phyloP scores from a whole-genome alignment of 2,113 vertebrate genomes.

The Scomber japonicus region DNA sequence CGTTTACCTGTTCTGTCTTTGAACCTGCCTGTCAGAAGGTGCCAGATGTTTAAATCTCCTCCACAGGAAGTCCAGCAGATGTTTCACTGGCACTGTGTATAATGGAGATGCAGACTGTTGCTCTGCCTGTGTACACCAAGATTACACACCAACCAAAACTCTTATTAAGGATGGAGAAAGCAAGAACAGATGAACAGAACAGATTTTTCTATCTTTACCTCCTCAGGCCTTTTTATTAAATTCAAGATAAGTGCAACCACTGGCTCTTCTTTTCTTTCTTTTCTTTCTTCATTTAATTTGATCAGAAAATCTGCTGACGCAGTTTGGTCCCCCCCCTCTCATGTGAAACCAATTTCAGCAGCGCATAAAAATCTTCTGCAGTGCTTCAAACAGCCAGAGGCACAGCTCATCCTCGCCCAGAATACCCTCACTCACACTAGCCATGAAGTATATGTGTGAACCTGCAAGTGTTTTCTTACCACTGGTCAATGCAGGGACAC shows the following conservation, averaged over 20 bases:
- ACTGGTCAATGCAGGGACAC: not conserved
- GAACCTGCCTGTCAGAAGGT: constrained; percentile 46
- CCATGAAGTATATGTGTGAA: not conserved
- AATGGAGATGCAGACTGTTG: constrained; percentile 17
- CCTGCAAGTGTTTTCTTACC: constrained; percentile 16
- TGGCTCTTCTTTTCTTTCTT: constrained; percentile 25
- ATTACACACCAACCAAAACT: constrained; percentile 36
- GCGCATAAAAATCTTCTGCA: constrained; percentile 61
- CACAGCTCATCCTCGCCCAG: constrained; percentile 50
- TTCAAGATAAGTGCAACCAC: constrained; percentile 60
- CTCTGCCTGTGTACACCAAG: constrained; percentile 34
- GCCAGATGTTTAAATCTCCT: constrained; percentile 70
- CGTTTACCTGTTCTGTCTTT: constrained; percentile 63
- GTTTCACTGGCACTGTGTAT: constrained; percentile 41
- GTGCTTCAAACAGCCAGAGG: constrained; percentile 53
- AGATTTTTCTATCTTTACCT: constrained; percentile 53
- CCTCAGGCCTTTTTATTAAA: constrained; percentile 64
- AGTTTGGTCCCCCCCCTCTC: constrained; percentile 70
- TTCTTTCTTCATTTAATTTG: constrained; percentile 74
- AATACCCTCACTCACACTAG: constrained; percentile 20
- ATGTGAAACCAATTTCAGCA: constrained; percentile 86
- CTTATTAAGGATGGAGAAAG: constrained; percentile 32
- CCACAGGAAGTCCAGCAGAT: constrained; percentile 63
- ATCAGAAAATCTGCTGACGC: constrained; percentile 81
- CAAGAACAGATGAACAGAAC: constrained; percentile 43